Percentiles rank a stretch among this genome's conserved stretches.
These are phyloP conservation scores for Campaea margaritaria DNA, from an alignment of 2,888 invertebrate species.

Conservation along the genomic window DNA sequence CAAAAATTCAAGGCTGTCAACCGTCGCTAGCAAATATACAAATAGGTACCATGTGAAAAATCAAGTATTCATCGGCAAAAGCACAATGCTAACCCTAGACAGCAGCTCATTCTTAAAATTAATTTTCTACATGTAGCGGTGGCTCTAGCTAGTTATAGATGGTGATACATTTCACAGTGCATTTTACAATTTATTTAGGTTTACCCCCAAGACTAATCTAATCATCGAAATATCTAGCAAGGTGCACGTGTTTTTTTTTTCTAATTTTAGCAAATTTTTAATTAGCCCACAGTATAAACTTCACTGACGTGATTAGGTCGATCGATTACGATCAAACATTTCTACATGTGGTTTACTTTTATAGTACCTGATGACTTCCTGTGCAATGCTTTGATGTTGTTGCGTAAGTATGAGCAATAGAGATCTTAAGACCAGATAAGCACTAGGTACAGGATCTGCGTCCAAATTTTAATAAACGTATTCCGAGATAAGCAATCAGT, in stretches of 20 bases:
- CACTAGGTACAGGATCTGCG: conserved; percentile 25
- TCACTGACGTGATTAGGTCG: conserved; percentile 70
- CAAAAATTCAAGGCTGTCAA: background rate
- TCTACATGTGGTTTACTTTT: conserved; percentile 65
- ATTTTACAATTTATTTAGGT: no score
- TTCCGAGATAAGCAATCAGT: conserved; percentile 30
- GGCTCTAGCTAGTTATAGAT: background rate
- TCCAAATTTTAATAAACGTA: conserved; percentile 38
- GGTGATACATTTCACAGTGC: no score
- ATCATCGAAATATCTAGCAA: no score
- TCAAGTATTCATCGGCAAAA: background rate
- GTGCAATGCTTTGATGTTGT: conserved; percentile 44
- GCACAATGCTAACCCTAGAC: background rate
- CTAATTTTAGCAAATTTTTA: conserved; percentile 48
- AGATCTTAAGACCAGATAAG: conserved; percentile 32
- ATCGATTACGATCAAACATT: conserved; percentile 68
- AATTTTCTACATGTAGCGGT: background rate
- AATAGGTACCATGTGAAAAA: no score
- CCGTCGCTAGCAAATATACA: background rate
- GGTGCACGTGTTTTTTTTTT: background rate
- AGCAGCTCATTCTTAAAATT: background rate
- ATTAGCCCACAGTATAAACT: conserved; percentile 68
- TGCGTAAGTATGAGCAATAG: conserved; percentile 13
- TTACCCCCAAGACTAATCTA: no score
- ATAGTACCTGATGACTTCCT: conserved; percentile 48